phyloP scores from a whole-genome alignment of 2,797 vertebrate species.

The Thalassophryne amazonica region DNA sequence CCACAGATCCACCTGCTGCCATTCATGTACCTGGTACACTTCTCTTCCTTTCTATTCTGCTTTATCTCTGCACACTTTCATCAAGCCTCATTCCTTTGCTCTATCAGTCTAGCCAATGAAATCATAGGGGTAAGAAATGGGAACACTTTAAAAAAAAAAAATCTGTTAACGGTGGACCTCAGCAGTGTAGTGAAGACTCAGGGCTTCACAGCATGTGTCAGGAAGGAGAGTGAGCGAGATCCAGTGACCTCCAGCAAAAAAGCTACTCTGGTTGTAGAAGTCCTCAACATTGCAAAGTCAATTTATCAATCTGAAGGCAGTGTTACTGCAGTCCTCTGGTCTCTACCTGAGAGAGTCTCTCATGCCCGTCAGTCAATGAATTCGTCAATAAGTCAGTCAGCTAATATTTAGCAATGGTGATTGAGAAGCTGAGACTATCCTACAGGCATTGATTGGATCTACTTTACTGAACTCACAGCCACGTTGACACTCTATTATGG shows the following conservation, averaged over 20 bases:
- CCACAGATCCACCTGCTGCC: too few species aligned
- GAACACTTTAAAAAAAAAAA: too few species aligned
- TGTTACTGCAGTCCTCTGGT: conserved; percentile 14
- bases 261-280: not conserved
- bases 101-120: too few species aligned
- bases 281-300: too few species aligned
- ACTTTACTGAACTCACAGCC: not conserved
- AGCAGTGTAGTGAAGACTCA: conserved; percentile 9
- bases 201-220: conserved; percentile 20
- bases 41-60: too few species aligned
- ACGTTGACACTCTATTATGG: not conserved
- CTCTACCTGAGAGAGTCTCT: conserved; percentile 22
- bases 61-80: too few species aligned
- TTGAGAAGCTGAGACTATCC: conserved; percentile 21
- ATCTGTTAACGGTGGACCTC: conserved; percentile 7
- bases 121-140: too few species aligned
- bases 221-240: not conserved
- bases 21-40: too few species aligned
- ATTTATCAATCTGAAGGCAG: conserved; percentile 20
- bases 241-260: conserved; percentile 45
- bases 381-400: conserved; percentile 28
- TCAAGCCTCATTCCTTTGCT: too few species aligned
- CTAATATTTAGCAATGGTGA: conserved; percentile 24
- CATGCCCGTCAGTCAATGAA: conserved; percentile 24
- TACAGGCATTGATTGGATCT: conserved; percentile 3